These are phyloP conservation scores for Misgurnus mizolepis DNA, from an alignment of 2,113 vertebrate genomes.

Conservation along the genomic window DNA sequence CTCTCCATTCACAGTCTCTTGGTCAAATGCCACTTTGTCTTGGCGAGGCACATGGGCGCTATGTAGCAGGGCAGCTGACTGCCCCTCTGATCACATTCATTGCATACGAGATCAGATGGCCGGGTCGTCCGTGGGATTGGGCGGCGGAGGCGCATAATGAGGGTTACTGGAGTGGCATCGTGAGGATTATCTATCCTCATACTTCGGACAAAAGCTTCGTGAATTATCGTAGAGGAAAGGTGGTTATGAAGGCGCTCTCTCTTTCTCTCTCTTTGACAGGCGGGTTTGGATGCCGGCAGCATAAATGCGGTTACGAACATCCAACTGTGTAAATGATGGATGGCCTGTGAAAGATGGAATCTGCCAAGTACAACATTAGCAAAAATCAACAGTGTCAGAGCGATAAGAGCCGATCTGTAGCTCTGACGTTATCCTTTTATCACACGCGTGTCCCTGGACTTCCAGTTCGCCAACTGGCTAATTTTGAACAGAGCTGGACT, in stretches of 20 bases:
- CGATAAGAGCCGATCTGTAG: constrained; percentile 23
- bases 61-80: constrained; percentile 36
- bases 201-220: constrained; percentile 42
- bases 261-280: constrained; percentile 31
- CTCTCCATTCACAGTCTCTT: constrained; percentile 17
- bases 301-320: constrained; percentile 26
- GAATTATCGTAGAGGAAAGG: constrained; percentile 24
- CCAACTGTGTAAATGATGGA: constrained; percentile 42
- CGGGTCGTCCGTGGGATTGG: constrained; percentile 18
- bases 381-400: constrained; percentile 39
- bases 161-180: constrained; percentile 35
- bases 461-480: constrained; percentile 8
- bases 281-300: constrained; percentile 24
- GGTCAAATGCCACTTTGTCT: constrained; percentile 38
- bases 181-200: constrained; percentile 38
- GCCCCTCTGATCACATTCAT: constrained; percentile 21
- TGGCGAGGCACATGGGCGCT: constrained; percentile 10
- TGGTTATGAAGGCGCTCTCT: background rate
- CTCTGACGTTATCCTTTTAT: constrained; percentile 35
- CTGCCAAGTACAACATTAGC: constrained; percentile 50
- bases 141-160: constrained; percentile 39
- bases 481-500: constrained; percentile 13
- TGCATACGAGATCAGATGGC: constrained; percentile 40
- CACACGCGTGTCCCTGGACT: constrained; percentile 23
- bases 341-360: constrained; percentile 12